Base-by-base conservation (phyloP, 2,797 vertebrate species). In the Rhodeus uyekii region DNA sequence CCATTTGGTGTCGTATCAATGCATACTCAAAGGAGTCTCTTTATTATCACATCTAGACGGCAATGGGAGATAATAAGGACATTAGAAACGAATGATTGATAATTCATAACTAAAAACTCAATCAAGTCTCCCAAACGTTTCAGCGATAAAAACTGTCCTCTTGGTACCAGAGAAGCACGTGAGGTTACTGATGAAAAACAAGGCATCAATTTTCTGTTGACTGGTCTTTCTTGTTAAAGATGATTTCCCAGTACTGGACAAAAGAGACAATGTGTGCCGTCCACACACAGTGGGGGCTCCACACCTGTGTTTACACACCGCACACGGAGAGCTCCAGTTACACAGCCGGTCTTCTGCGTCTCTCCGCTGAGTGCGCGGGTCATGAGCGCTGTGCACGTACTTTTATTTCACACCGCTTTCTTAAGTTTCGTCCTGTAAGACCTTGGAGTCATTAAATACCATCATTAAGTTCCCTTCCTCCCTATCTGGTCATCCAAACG, bases 291-390 rank as follows among this genome's bases (percentile, higher is more conserved):
- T 18, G 68, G 72, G n/a, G 24, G n/a, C 72, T 16, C 58, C 19
- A 50, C 86, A 87, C 81, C 78, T 85, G 86, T 85, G 84, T 85
- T 87, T 87, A 84, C 72, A 24, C 61, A 81, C 42, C 34, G 22
- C 13, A n/a, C 77, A n/a, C 5, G 5, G 64, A 44, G 18, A 24
- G 39, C 58, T 85, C 58, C 18, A 18, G 69, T 84, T 83, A 58
- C 75, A 1, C 42, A 65, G 72, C 69, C 75, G 32, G 12, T 34
- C 36, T 74, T 82, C 79, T 64, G 71, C n/a, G n/a, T n/a, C n/a
- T n/a, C n/a, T n/a, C n/a, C n/a, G n/a, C n/a, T n/a, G n/a, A n/a
- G n/a, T n/a, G n/a, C n/a, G n/a, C n/a, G n/a, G n/a, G 46, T 24
- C 39, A 68, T n/a, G 68, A 78, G 67, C 24, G 2, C 42, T 53